Conservation (phyloP, 2,113 vertebrate genomes). For the Epinephelus moara region DNA sequence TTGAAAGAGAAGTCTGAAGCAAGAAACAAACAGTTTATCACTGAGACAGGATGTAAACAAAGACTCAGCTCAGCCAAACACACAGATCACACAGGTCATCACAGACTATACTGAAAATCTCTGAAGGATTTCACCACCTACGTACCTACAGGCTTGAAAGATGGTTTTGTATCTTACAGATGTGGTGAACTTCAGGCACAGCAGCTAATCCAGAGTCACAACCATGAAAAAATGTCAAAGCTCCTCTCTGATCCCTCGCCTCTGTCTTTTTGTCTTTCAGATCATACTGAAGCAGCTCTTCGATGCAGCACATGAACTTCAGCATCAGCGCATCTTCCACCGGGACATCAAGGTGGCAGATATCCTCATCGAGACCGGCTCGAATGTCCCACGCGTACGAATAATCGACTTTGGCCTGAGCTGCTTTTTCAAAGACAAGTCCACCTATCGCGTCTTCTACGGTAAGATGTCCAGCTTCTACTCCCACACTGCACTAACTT, state of each 20-base stretch:
- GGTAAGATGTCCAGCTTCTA: conserved; percentile 8
- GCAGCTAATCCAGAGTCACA: too few relatives aligned
- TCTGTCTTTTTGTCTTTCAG: background rate
- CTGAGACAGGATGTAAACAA: too few relatives aligned
- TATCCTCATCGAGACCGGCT: conserved; percentile 15
- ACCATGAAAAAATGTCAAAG: too few relatives aligned
- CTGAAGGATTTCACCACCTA: too few relatives aligned
- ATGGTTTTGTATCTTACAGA: too few relatives aligned
- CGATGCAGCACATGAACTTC: background rate
- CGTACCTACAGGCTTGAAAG: too few relatives aligned
- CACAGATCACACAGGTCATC: too few relatives aligned
- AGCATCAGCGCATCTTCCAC: background rate
- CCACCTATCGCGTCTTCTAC: background rate
- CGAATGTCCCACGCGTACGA: background rate
- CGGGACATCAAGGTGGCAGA: conserved; percentile 34
- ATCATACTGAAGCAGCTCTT: conserved; percentile 36
- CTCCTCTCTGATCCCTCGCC: background rate
- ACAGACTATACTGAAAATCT: too few relatives aligned
- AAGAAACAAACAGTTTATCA: too few relatives aligned
- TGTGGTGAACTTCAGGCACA: too few relatives aligned
- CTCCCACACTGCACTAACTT: background rate
- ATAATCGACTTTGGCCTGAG: conserved; percentile 47
- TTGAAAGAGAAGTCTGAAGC: too few relatives aligned
- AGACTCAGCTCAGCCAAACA: too few relatives aligned
- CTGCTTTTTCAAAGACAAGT: background rate